A percentile compares a stretch with the other conserved stretches of the same genome.
These are phyloP conservation scores for Erythrolamprus reginae DNA, from an alignment of 2,113 vertebrate genomes.

Conservation along the genomic window DNA sequence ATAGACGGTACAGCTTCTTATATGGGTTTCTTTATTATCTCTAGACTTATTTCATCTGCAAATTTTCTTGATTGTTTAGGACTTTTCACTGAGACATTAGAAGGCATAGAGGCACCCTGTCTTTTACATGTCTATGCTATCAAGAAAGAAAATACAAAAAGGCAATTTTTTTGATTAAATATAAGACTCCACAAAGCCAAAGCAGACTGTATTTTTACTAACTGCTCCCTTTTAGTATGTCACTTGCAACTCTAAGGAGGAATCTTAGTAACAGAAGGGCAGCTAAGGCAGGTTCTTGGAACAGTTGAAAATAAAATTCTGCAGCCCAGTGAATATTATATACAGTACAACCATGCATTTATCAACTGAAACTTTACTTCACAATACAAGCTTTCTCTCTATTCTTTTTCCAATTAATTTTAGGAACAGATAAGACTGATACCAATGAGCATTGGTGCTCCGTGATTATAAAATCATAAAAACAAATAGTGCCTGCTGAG, in stretches of 20 bases:
- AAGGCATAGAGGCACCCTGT: not conserved
- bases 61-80: not conserved
- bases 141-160: not conserved
- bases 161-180: not conserved
- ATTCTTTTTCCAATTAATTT: not conserved
- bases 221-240: not conserved
- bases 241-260: not conserved
- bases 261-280: not conserved
- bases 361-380: not conserved
- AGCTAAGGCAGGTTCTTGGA: not conserved
- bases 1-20: not conserved
- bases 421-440: conserved; percentile 4
- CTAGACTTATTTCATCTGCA: not conserved
- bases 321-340: not conserved
- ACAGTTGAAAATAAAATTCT: conserved; percentile 5
- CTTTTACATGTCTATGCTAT: not conserved
- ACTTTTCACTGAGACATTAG: not conserved
- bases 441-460: not conserved
- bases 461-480: conserved; percentile 19
- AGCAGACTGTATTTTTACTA: not conserved
- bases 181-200: not conserved
- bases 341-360: not conserved
- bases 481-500: conserved; percentile 10
- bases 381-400: not conserved
- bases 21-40: not conserved